Percentiles rank a stretch among this genome's conserved stretches.
Evolutionary conservation across 2,888 invertebrate genomes (phyloP).

Genomic region (Deroplatys truncata): DNA sequence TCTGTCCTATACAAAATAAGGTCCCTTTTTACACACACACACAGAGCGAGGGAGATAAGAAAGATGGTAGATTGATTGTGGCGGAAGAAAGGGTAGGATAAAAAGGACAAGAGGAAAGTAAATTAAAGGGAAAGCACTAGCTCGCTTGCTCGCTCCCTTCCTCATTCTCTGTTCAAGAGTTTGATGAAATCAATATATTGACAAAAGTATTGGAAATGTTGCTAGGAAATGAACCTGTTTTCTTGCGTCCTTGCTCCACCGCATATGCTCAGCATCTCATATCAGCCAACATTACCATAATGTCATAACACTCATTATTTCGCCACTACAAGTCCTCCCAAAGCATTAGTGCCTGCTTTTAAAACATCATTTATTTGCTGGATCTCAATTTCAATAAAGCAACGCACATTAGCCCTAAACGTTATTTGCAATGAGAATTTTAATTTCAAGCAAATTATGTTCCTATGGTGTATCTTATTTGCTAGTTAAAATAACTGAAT

Average conservation of each 20-base stretch:
- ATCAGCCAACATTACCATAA: neutral
- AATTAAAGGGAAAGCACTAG: neutral
- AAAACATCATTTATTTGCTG: neutral
- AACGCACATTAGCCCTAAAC: too few relatives aligned
- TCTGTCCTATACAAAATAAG: neutral
- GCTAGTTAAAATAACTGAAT: too few relatives aligned
- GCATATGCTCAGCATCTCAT: neutral
- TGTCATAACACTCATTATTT: neutral
- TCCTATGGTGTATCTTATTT: too few relatives aligned
- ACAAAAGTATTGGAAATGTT: neutral
- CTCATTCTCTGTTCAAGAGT: neutral
- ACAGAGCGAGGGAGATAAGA: neutral
- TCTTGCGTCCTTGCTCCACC: neutral
- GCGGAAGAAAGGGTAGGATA: neutral
- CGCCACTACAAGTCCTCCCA: neutral
- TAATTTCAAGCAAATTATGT: too few relatives aligned
- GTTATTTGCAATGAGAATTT: too few relatives aligned
- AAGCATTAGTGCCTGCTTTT: neutral
- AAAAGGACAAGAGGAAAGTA: neutral
- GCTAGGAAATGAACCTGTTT: neutral
- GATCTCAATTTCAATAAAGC: too few relatives aligned
- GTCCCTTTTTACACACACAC: neutral
- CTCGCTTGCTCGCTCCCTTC: neutral
- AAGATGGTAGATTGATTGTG: neutral
- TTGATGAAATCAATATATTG: neutral